phyloP scores from a whole-genome alignment of 2,888 invertebrate genomes.

The Taphrorychus bicolor region DNA sequence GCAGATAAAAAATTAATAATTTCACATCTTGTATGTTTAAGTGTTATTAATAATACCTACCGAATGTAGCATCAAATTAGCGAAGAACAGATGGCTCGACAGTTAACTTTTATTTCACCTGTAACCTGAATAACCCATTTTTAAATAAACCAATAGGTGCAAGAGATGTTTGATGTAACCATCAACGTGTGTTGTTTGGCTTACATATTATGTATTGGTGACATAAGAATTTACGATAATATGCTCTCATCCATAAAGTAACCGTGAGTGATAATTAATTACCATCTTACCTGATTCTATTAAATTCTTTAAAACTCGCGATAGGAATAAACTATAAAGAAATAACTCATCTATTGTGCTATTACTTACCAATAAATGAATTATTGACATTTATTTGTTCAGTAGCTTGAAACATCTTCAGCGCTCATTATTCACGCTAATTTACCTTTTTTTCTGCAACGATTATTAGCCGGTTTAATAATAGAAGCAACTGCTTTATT shows the following conservation, averaged over 20 bases:
- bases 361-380: background rate
- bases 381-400: background rate
- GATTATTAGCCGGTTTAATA: constrained; percentile 27
- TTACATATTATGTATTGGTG: background rate
- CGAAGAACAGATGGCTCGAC: constrained; percentile 14
- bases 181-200: background rate
- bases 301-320: too few relatives aligned
- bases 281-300: too few relatives aligned
- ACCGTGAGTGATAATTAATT: too few relatives aligned
- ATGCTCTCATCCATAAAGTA: too few relatives aligned
- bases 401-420: background rate
- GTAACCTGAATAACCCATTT: constrained; percentile 14
- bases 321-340: background rate
- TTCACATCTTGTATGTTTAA: background rate
- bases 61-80: background rate
- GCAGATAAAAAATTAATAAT: background rate
- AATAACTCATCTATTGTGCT: too few relatives aligned
- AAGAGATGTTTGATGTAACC: constrained; percentile 1
- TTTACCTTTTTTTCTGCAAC: constrained; percentile 4
- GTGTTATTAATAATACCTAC: background rate
- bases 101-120: constrained; percentile 17
- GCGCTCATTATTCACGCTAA: background rate
- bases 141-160: background rate
- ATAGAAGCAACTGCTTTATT: constrained; percentile 8
- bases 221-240: background rate